Conservation (phyloP, 2,888 invertebrate species). For the Eueremaeus valkanovi region DNA sequence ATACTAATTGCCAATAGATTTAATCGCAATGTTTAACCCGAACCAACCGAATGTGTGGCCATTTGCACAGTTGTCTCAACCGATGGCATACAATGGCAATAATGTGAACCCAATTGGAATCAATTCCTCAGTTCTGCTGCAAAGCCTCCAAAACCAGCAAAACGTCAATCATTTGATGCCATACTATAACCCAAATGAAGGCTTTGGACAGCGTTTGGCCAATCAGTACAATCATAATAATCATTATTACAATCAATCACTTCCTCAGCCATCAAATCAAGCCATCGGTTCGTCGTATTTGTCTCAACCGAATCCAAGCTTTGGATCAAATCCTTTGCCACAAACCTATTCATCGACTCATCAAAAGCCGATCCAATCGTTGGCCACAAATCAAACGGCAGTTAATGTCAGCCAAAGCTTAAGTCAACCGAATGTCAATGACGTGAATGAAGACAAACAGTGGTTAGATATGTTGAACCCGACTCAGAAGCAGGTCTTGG, state of each 20-base stretch:
- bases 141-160: no score
- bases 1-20: no score
- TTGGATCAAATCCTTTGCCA: not conserved
- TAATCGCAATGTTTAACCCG: no score
- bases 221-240: not conserved
- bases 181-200: not conserved
- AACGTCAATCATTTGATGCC: not conserved
- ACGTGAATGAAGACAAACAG: not conserved
- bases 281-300: not conserved
- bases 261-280: not conserved
- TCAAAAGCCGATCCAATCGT: not conserved
- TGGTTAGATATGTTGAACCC: constrained; percentile 34
- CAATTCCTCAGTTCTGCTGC: no score
- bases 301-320: not conserved
- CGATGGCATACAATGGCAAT: no score
- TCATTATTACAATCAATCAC: not conserved
- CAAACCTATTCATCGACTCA: not conserved
- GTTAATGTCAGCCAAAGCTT: no score
- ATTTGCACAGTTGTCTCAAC: no score
- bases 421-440: not conserved
- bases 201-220: not conserved
- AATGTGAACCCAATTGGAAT: no score
- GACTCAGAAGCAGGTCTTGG: not conserved
- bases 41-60: not conserved
- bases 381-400: not conserved